Evolutionary conservation across 2,888 invertebrate genomes (phyloP).

Genomic region (Lasioglossum villosulum): DNA sequence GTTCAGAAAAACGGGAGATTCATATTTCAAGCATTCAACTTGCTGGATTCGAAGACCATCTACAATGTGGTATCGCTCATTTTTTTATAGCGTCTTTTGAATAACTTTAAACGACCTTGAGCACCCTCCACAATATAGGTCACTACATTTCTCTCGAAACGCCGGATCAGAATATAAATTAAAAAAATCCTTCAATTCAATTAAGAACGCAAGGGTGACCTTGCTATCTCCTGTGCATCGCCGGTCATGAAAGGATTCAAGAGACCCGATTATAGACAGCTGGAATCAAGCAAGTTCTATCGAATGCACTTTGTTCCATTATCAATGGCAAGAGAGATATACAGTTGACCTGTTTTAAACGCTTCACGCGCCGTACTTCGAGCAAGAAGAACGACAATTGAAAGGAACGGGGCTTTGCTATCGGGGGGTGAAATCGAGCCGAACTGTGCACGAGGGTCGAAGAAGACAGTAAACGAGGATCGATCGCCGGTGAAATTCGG

Average conservation of each 20-base stretch:
- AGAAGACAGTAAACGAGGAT: slow-evolving; percentile 9
- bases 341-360: neutral
- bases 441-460: neutral
- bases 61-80: neutral
- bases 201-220: neutral
- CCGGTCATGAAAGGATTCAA: neutral
- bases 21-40: neutral
- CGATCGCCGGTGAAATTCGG: neutral
- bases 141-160: neutral
- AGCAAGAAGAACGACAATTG: neutral
- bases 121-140: neutral
- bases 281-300: neutral
- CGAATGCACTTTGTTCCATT: neutral
- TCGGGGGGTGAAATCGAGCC: neutral
- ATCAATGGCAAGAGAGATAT: neutral
- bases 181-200: neutral
- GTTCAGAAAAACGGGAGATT: neutral
- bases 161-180: neutral
- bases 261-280: neutral
- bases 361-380: neutral
- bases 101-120: too few relatives aligned
- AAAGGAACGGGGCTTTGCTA: neutral
- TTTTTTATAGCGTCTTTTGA: too few relatives aligned
- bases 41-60: neutral
- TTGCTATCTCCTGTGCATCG: neutral